Base-by-base conservation (phyloP, 1,140 invertebrate species). In the Chironomus tepperi region DNA sequence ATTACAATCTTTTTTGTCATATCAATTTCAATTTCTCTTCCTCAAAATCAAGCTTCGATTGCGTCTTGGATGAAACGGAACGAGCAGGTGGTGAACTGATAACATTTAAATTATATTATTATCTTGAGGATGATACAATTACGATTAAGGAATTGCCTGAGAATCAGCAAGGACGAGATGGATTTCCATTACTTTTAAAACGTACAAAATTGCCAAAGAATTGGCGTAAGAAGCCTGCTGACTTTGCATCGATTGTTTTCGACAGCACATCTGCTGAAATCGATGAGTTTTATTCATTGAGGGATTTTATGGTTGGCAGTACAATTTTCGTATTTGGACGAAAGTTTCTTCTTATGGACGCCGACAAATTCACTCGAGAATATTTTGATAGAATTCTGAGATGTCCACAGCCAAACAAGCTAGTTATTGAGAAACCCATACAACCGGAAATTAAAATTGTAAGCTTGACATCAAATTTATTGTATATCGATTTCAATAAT, bases 131-230 rank as follows among this genome's bases (percentile, higher is more conserved):
- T 80, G 91, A 95, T 79, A 92, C 89, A 0, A 86, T 95, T 73
- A 87, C 91, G 75, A 84, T 96, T 2, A 87, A 89, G 77, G 91
- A 94, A 81, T 83, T 91, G 15, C 88, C 89, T 75, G 85, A 84
- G 74, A 83, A 85, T 8, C 90, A 90, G 79, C 87, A 88, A 76
- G 91, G 91, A 0, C 86, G 89, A 75, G 91, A 94, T 82, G 90
- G 91, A 1, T 90, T 89, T 80, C 86, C 88, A 18, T 80, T 90
- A 74, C 81, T 95, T 0, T 83, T 96, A 47, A 89, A 88, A 77
- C 88, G 89, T 81, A 91, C 86, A 10, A 93, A 90, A 84, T 81
- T 95, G 10, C 91, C 93, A 0, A 92, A 92, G 81, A 88, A 92
- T 78, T 91, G 91, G 86, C 90, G 88, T 73, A 86, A 90, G 79